phyloP scores from a whole-genome alignment of 2,888 invertebrate species.

The Bursaphelenchus okinawaensis region DNA sequence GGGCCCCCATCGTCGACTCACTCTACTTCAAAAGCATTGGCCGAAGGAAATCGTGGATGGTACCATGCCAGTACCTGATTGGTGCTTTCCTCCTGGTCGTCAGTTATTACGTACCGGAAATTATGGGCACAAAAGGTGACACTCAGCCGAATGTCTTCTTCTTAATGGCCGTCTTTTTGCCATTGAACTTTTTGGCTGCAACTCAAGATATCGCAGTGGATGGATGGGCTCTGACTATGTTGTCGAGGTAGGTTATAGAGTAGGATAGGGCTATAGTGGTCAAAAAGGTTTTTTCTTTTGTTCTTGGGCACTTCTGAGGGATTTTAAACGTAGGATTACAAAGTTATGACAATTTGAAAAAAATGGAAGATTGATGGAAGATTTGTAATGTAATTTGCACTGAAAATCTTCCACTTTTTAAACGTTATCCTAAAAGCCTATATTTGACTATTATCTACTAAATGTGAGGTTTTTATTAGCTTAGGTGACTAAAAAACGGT shows the following conservation, averaged over 20 bases:
- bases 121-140: conserved; percentile 44
- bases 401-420: too few relatives aligned
- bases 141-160: conserved; percentile 57
- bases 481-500: too few relatives aligned
- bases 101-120: conserved; percentile 63
- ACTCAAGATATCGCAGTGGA: conserved; percentile 99
- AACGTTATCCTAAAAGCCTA: too few relatives aligned
- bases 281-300: conserved; percentile 14
- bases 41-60: conserved; percentile 77
- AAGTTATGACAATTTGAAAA: too few relatives aligned
- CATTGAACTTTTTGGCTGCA: conserved; percentile 88
- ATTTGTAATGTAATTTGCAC: too few relatives aligned
- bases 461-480: not conserved
- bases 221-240: conserved; percentile 98
- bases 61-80: conserved; percentile 61
- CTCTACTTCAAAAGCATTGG: conserved; percentile 75
- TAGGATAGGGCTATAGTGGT: too few relatives aligned
- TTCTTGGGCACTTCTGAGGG: not conserved
- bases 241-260: conserved; percentile 79
- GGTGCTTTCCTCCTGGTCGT: conserved; percentile 76
- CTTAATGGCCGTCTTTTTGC: conserved; percentile 80
- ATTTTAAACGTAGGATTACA: too few relatives aligned
- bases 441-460: too few relatives aligned
- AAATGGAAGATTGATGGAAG: too few relatives aligned
- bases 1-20: conserved; percentile 97